Conservation (phyloP, 2,888 invertebrate species). For the Brenthis ino region DNA sequence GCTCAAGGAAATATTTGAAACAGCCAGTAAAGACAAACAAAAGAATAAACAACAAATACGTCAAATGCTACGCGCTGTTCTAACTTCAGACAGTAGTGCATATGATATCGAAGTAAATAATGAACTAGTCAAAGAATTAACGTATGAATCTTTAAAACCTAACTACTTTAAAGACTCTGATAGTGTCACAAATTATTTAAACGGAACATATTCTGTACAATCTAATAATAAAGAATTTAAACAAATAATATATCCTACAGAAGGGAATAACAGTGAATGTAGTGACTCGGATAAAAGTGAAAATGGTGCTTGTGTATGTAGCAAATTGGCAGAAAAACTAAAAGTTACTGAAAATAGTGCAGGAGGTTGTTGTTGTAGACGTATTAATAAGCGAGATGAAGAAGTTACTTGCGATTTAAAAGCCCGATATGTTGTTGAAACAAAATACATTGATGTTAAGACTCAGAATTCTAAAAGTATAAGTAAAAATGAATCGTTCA, state of each 20-base stretch:
- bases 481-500: constrained; percentile 45
- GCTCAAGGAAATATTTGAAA: constrained; percentile 57
- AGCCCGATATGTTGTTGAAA: constrained; percentile 44
- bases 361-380: constrained; percentile 50
- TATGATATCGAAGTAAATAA: constrained; percentile 47
- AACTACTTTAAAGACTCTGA: constrained; percentile 53
- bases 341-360: constrained; percentile 45
- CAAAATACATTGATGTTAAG: constrained; percentile 50
- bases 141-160: constrained; percentile 51
- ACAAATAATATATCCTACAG: constrained; percentile 46
- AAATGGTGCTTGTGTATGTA: constrained; percentile 54
- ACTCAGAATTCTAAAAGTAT: constrained; percentile 52
- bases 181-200: constrained; percentile 57
- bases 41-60: constrained; percentile 50
- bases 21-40: constrained; percentile 47
- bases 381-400: constrained; percentile 45
- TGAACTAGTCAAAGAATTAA: constrained; percentile 51
- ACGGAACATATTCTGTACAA: constrained; percentile 28
- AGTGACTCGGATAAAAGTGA: constrained; percentile 41
- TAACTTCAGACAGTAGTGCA: constrained; percentile 60
- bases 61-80: constrained; percentile 55
- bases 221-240: constrained; percentile 24
- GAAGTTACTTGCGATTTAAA: constrained; percentile 54
- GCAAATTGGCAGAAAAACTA: constrained; percentile 52
- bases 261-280: constrained; percentile 44